Conservation (phyloP, 2,797 vertebrate species). For the Macroramphosus scolopax region DNA sequence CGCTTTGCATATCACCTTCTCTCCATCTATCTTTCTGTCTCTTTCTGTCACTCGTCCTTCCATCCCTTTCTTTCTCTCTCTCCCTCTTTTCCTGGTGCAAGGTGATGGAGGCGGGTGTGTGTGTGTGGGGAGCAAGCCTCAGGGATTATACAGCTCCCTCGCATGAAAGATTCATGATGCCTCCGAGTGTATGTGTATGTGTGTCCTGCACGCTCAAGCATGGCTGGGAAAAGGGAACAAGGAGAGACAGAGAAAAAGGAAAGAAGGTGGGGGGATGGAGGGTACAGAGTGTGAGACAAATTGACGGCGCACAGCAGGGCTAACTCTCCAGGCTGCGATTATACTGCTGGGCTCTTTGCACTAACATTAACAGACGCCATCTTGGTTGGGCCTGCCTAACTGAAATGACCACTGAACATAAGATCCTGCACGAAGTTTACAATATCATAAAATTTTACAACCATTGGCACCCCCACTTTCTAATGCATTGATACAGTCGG, state of each 20-base stretch:
- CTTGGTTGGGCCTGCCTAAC: constrained; percentile 31
- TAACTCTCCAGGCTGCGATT: constrained; percentile 62
- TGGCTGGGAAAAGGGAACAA: constrained; percentile 70
- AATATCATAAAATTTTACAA: no score
- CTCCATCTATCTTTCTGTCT: constrained; percentile 55
- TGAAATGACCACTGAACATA: constrained; percentile 13
- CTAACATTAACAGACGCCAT: constrained; percentile 41
- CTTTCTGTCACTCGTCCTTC: constrained; percentile 9
- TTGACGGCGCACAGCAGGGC: constrained; percentile 63
- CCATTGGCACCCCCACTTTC: no score
- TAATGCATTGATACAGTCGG: no score
- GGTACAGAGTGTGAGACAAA: constrained; percentile 71
- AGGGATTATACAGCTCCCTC: constrained; percentile 80
- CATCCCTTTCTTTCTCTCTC: constrained; percentile 26
- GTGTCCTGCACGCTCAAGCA: constrained; percentile 41
- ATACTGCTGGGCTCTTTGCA: constrained; percentile 44
- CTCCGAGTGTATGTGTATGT: constrained; percentile 41
- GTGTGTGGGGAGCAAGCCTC: constrained; percentile 79
- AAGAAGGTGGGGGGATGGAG: constrained; percentile 36
- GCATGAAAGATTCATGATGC: constrained; percentile 85
- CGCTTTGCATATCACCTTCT: constrained; percentile 35
- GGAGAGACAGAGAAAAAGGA: constrained; percentile 52
- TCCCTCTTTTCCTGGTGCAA: constrained; percentile 57
- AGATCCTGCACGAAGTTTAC: no score
- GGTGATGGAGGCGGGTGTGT: constrained; percentile 74